Base-by-base conservation (phyloP, 2,888 invertebrate species). In the Clitarchus hookeri region DNA sequence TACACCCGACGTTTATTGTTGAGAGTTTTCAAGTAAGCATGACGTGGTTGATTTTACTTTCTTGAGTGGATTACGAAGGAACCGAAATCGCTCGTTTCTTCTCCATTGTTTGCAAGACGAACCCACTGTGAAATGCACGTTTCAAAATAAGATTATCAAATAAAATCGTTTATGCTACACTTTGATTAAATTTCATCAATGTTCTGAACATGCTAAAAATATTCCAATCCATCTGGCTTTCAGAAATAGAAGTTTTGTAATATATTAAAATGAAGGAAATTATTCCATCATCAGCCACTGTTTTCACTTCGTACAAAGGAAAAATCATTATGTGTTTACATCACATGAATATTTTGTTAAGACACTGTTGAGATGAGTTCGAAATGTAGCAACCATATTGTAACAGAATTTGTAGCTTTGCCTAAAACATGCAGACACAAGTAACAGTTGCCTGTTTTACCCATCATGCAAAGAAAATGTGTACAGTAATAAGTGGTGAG, bases 1-100 rank as follows among this genome's bases (percentile, higher is more conserved):
- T 89, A 88, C 89, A 89, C 88, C 89, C 88, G 88, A 89, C 88
- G 89, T 89, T 89, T 89, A 89, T 89, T 89, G 89, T 89, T 89
- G 89, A 89, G 89, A 89, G 89, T 89, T 89, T 89, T 87, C 88
- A 87, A 88, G 88, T 88, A 85, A 80, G 87, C 85, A 83, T 88
- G 88, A 88, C 88, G 88, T 88, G 87, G 88, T 65, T 65, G 16
- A 88, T 88, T 88, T 89, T 89, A 88, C 88, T 88, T 89, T 89
- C 88, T 89, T 89, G 88, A 88, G 87, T 88, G 88, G 88, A 85
- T 88, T 87, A 88, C 84, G 44, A 82, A 82, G 44, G 44, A 82
- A 82, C 12, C 36, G 82, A 82, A 82, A 27, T 82, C 44, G 83
- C 54, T 87, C 85, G 87, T 87, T 87, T 87, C 87, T 87, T 87